These are phyloP conservation scores for Heteromormyrus szaboi DNA, from an alignment of 2,797 vertebrate genomes.

Conservation along the genomic window DNA sequence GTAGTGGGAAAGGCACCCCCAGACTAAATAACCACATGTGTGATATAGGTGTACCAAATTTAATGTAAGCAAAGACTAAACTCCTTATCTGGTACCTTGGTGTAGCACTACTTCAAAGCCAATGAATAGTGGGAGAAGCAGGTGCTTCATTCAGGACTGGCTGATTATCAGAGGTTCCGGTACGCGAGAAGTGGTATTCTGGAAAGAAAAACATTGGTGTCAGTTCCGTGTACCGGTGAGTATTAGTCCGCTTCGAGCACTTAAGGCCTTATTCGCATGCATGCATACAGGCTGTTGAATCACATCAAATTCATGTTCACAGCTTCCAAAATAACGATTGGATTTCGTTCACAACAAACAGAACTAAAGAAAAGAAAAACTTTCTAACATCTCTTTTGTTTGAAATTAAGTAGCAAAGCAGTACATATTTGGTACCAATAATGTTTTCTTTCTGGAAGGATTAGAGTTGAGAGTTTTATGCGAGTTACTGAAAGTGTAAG, in stretches of 20 bases:
- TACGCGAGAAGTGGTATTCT: background rate
- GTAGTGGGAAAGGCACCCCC: background rate
- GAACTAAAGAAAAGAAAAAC: background rate
- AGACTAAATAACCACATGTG: background rate
- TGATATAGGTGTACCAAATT: background rate
- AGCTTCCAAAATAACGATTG: slow-evolving; percentile 21
- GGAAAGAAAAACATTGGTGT: background rate
- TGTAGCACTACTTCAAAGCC: background rate
- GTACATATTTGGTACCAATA: slow-evolving; percentile 42
- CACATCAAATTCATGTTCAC: background rate
- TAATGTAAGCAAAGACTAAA: background rate
- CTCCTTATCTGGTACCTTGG: background rate
- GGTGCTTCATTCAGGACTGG: background rate
- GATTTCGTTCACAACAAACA: slow-evolving; percentile 36
- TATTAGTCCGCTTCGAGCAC: background rate
- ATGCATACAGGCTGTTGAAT: slow-evolving; percentile 33
- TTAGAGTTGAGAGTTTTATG: background rate
- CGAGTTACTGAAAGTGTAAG: background rate
- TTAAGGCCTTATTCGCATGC: slow-evolving; percentile 37
- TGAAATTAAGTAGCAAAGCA: slow-evolving; percentile 59
- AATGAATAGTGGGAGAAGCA: background rate
- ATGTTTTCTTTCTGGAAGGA: background rate
- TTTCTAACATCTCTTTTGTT: slow-evolving; percentile 31
- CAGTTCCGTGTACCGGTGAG: background rate
- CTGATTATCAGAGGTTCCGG: background rate